phyloP scores from a whole-genome alignment of 2,113 vertebrate species.

The Hippocampus abdominalis region DNA sequence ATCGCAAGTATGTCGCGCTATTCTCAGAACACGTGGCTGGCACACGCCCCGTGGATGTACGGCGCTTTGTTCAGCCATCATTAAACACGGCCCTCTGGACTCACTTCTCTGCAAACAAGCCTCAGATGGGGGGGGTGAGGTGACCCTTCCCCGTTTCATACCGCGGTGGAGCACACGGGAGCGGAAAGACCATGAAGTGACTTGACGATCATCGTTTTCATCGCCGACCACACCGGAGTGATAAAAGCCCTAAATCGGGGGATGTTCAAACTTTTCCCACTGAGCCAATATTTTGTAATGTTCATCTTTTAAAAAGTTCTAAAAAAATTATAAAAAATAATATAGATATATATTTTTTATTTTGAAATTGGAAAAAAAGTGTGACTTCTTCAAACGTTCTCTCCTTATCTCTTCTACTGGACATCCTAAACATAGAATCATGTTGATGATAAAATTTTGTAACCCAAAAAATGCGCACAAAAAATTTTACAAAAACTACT shows the following conservation, averaged over 20 bases:
- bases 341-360: too few species aligned
- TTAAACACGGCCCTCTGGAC: not conserved
- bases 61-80: not conserved
- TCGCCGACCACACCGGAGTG: not conserved
- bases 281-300: too few species aligned
- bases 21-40: not conserved
- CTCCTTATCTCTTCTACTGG: too few species aligned
- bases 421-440: too few species aligned
- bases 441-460: too few species aligned
- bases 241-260: not conserved
- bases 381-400: too few species aligned
- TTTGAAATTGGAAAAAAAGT: too few species aligned
- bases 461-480: too few species aligned
- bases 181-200: not conserved
- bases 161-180: not conserved
- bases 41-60: not conserved
- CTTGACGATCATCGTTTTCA: not conserved
- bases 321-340: too few species aligned
- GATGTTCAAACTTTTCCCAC: not conserved
- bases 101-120: not conserved
- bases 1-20: not conserved
- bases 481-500: too few species aligned
- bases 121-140: not conserved
- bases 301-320: too few species aligned
- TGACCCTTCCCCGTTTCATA: not conserved